Percentiles rank a stretch among this genome's conserved stretches.
phyloP scores from a whole-genome alignment of 2,797 vertebrate genomes.

The Phalloptychus januarius region DNA sequence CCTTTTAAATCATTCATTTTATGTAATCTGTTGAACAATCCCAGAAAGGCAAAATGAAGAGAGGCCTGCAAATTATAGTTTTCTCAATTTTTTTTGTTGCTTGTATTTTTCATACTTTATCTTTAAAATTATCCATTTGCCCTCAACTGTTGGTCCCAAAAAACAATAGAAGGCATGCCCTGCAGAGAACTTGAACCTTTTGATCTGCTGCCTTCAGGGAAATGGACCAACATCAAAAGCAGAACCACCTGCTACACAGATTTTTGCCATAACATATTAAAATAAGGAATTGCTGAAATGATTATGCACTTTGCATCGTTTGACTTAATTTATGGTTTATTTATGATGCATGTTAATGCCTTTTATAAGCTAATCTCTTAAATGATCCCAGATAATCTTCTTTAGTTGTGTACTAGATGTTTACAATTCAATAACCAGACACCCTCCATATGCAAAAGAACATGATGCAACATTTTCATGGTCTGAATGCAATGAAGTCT shows the following conservation, averaged over 20 bases:
- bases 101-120: background rate
- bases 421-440: background rate
- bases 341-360: background rate
- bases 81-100: too few relatives aligned
- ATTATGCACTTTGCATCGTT: background rate
- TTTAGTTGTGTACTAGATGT: background rate
- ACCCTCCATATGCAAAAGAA: background rate
- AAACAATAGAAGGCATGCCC: background rate
- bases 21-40: background rate
- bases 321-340: background rate
- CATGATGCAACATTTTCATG: background rate
- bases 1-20: background rate
- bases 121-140: background rate
- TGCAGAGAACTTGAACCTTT: background rate
- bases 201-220: slow-evolving; percentile 2
- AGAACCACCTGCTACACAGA: slow-evolving; percentile 1
- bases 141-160: background rate
- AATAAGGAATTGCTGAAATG: background rate
- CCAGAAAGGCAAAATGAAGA: background rate
- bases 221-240: slow-evolving; percentile 1
- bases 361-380: background rate
- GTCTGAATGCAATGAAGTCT: background rate
- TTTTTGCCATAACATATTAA: background rate
- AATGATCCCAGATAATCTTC: background rate
- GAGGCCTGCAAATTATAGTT: background rate